Evolutionary conservation across 2,797 vertebrate species (phyloP).

Genomic region (Calcarius lapponicus): DNA sequence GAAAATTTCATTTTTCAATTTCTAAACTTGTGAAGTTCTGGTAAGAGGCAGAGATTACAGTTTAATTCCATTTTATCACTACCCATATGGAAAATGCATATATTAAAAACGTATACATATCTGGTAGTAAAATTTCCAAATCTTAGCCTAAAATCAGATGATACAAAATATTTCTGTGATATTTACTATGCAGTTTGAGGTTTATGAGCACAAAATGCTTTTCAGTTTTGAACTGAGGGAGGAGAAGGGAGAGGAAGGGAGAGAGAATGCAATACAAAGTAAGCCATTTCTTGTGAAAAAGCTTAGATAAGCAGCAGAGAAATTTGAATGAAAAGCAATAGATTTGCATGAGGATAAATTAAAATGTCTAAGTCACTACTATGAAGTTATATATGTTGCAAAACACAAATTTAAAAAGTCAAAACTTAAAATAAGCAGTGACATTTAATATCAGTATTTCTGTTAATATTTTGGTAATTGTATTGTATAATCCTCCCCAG

Average conservation of each 20-base stretch:
- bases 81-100: neutral
- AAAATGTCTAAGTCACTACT: neutral
- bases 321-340: neutral
- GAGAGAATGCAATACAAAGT: neutral
- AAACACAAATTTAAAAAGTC: neutral
- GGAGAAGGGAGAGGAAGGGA: neutral
- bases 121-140: neutral
- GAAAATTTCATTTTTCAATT: conserved; percentile 27
- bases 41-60: neutral
- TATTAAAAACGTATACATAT: neutral
- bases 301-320: neutral
- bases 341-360: neutral
- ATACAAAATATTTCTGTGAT: neutral
- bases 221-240: neutral
- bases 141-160: neutral
- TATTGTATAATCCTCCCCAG: neutral
- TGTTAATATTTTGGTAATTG: neutral
- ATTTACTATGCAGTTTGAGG: neutral
- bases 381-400: neutral
- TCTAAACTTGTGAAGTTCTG: neutral
- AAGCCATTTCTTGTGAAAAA: neutral
- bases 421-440: neutral
- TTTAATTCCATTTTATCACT: neutral
- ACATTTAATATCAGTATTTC: neutral
- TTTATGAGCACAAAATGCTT: neutral